Percentiles rank a stretch among this genome's conserved stretches.
Conservation (phyloP, 2,113 vertebrate genomes). For the Caranx ignobilis region DNA sequence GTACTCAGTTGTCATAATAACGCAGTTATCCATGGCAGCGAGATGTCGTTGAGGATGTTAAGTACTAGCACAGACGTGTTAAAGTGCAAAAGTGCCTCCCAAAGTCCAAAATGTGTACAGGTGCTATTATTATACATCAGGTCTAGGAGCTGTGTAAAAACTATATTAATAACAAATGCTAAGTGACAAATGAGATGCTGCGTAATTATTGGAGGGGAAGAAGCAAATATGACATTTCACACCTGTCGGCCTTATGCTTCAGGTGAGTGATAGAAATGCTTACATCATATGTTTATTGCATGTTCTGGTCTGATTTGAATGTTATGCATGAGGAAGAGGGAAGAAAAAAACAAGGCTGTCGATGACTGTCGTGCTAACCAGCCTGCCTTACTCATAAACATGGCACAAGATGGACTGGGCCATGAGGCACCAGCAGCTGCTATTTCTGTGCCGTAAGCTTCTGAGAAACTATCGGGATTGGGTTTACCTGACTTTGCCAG, state of each 20-base stretch:
- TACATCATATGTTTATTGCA: not conserved
- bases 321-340: not conserved
- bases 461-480: slow-evolving; percentile 25
- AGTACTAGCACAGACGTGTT: too few species aligned
- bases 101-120: too few species aligned
- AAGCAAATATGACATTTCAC: too few species aligned
- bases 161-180: too few species aligned
- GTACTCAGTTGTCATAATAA: too few species aligned
- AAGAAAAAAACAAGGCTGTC: slow-evolving; percentile 18
- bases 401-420: slow-evolving; percentile 36
- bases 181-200: too few species aligned
- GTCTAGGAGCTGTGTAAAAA: too few species aligned
- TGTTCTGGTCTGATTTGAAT: slow-evolving; percentile 1
- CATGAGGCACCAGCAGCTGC: slow-evolving; percentile 50
- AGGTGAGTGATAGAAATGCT: not conserved
- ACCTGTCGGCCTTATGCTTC: not conserved
- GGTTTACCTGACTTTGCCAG: slow-evolving; percentile 38
- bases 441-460: slow-evolving; percentile 44
- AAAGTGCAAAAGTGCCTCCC: too few species aligned
- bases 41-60: too few species aligned
- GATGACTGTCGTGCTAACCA: slow-evolving; percentile 20
- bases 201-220: too few species aligned
- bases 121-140: too few species aligned
- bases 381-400: slow-evolving; percentile 49
- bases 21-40: too few species aligned